phyloP scores from a whole-genome alignment of 2,113 vertebrate genomes.

The Caranx ignobilis region DNA sequence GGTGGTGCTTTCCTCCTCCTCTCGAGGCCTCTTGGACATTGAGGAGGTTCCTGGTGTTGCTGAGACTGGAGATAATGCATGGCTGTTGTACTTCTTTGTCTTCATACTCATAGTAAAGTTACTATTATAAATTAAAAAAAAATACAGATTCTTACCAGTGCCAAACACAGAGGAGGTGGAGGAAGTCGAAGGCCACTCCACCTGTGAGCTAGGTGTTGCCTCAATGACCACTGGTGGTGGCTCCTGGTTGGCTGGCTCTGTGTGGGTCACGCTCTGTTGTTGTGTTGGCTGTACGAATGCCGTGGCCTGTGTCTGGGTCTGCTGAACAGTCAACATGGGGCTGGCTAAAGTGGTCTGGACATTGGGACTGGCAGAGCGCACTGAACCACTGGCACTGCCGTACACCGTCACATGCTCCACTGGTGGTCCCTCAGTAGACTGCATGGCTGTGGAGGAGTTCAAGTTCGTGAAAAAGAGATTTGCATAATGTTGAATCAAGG shows the following conservation, averaged over 20 bases:
- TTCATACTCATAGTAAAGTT: background rate
- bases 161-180: constrained; percentile 92
- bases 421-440: constrained; percentile 88
- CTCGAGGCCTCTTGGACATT: constrained; percentile 91
- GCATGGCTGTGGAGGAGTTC: constrained; percentile 87
- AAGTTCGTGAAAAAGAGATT: background rate
- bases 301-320: constrained; percentile 91
- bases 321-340: constrained; percentile 91
- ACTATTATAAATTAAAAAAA: background rate
- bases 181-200: constrained; percentile 94
- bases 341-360: constrained; percentile 91
- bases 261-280: constrained; percentile 90
- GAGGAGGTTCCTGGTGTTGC: constrained; percentile 91
- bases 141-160: constrained; percentile 84
- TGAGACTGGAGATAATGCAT: constrained; percentile 85
- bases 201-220: constrained; percentile 89
- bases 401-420: constrained; percentile 96
- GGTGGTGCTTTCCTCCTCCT: constrained; percentile 91
- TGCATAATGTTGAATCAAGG: background rate
- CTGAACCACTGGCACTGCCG: constrained; percentile 94
- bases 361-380: constrained; percentile 97
- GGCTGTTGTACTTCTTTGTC: background rate
- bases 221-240: constrained; percentile 87
- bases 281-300: constrained; percentile 98
- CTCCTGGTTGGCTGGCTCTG: constrained; percentile 91